A percentile compares a stretch with the other conserved stretches of the same genome.
phyloP scores from a whole-genome alignment of 2,113 vertebrate species.

The Myrmecophaga tridactyla region DNA sequence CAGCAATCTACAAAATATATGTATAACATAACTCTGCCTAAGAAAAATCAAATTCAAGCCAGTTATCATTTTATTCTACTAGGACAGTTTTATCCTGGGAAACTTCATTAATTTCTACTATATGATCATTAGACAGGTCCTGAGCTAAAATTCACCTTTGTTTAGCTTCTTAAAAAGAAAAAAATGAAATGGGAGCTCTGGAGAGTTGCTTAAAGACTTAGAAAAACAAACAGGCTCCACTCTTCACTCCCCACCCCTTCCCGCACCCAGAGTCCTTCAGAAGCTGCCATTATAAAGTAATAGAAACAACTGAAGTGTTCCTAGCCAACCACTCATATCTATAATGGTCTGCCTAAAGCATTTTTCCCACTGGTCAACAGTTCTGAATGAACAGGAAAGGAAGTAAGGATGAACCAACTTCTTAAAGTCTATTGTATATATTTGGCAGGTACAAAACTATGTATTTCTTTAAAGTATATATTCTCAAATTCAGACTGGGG shows the following conservation, averaged over 20 bases:
- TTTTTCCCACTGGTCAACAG: not conserved
- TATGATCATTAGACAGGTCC: not conserved
- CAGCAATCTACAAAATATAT: not conserved
- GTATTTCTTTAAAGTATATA: not conserved
- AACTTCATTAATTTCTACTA: constrained; percentile 29
- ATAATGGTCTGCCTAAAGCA: not conserved
- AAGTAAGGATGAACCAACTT: constrained; percentile 32
- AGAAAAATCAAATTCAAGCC: constrained; percentile 6
- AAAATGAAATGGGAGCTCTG: not conserved
- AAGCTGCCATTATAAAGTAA: not conserved
- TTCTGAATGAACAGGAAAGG: not conserved
- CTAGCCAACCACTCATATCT: not conserved
- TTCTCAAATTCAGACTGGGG: not conserved
- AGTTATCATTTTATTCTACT: not conserved
- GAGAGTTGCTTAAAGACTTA: constrained; percentile 23
- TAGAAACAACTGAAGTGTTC: constrained; percentile 29
- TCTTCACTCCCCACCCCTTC: not conserved
- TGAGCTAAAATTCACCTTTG: not conserved
- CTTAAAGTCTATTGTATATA: constrained; percentile 26
- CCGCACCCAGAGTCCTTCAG: not conserved
- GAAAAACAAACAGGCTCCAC: not conserved
- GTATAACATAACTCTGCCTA: not conserved
- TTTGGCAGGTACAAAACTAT: not conserved
- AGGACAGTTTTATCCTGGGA: not conserved
- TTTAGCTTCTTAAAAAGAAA: constrained; percentile 31